Conservation (phyloP, 2,113 vertebrate genomes). For the Tor tambroides region DNA sequence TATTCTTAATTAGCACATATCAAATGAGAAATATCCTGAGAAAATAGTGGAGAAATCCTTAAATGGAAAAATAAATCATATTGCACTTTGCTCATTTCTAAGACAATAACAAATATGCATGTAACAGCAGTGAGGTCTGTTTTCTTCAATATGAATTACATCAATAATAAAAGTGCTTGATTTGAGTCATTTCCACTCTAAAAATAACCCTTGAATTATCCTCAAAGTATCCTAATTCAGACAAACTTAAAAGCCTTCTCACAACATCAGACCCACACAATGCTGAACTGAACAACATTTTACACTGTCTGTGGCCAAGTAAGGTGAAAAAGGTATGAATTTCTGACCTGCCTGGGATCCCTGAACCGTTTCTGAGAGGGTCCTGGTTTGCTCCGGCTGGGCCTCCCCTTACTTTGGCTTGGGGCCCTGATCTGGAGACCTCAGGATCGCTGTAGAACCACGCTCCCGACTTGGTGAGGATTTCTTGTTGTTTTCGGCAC, state of each 20-base stretch:
- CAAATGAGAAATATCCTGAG: not conserved
- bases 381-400: slow-evolving; percentile 82
- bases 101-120: no score
- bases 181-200: not conserved
- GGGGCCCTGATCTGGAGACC: slow-evolving; percentile 66
- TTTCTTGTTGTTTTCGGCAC: slow-evolving; percentile 98
- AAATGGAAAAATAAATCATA: not conserved
- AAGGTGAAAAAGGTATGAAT: not conserved
- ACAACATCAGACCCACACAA: not conserved
- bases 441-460: slow-evolving; percentile 86
- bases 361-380: slow-evolving; percentile 82
- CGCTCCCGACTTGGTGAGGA: slow-evolving; percentile 91
- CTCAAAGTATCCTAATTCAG: not conserved
- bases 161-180: not conserved
- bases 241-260: not conserved
- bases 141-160: no score
- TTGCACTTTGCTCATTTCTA: no score
- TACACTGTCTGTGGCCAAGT: not conserved
- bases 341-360: slow-evolving; percentile 59
- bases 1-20: not conserved
- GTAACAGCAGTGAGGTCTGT: no score
- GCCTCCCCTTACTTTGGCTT: slow-evolving; percentile 72
- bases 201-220: not conserved
- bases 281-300: not conserved
- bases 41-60: not conserved